phyloP scores from a whole-genome alignment of 2,888 invertebrate species.

The Crematogaster levior region DNA sequence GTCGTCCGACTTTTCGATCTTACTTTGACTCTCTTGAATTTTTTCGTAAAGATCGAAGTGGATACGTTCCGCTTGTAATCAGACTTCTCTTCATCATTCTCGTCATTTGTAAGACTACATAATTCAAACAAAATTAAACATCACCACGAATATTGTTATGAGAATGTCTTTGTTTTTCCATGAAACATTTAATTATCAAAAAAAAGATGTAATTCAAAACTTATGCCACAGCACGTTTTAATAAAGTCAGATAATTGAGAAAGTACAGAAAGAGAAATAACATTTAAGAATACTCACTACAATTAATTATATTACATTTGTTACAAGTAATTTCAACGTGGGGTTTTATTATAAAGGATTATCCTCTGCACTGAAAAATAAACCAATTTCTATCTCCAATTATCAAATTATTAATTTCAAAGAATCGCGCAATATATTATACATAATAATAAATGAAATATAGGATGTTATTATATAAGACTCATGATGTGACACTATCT shows the following conservation, averaged over 20 bases:
- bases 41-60: conserved; percentile 1
- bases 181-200: background rate
- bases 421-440: background rate
- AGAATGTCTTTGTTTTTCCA: background rate
- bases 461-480: background rate
- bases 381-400: background rate
- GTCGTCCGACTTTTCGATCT: conserved; percentile 13
- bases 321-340: background rate
- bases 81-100: background rate
- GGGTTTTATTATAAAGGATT: background rate
- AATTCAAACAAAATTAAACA: background rate
- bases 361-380: background rate
- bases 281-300: background rate
- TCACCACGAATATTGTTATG: background rate
- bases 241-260: conserved; percentile 1
- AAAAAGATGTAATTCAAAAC: background rate
- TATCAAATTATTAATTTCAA: background rate
- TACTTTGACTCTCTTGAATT: conserved; percentile 14
- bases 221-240: background rate
- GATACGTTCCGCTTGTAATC: background rate
- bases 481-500: background rate
- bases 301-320: conserved; percentile 9
- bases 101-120: background rate
- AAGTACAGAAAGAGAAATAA: too few species aligned
- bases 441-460: background rate